Base-by-base conservation (phyloP, 1,140 invertebrate species). In the Drosophila setifemur region DNA sequence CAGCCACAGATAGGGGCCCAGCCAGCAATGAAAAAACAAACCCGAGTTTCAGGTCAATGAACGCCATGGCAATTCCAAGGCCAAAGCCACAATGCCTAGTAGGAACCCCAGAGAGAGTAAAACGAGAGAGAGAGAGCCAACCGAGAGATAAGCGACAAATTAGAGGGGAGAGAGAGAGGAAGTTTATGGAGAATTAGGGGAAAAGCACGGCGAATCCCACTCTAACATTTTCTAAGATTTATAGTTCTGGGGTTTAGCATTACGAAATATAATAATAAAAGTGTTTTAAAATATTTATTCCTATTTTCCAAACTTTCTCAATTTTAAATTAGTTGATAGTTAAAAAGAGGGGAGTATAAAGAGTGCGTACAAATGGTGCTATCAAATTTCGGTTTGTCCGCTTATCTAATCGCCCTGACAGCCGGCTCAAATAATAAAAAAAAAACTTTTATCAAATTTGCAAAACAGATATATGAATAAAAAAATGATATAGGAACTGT, bases 1-100 rank as follows among this genome's bases (percentile, higher is more conserved):
- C 29, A 48, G 18, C 18, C 18, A 14, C 40, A 68, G 68, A 73
- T 73, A 85, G 71, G 60, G 53, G 44, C 57, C 39, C 47, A 70
- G 76, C 63, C 66, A 52, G 78, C 63, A 61, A 48, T 43, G 73
- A 75, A 72, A 77, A 72, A 77, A 76, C 64, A 45, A 50, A 68
- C 73, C 53, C 54, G 49, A 64, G 47, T 63, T 55, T 42, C 76
- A 63, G 82, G 82, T 86, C 82, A 86, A 87, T 86, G 82, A 86
- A 86, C 82, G 82, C 54, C 73, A 28, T 64, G 69, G 60, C 82
- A 39, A 74, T 82, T 87, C 82, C 82, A 86, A 86, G 82, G 82
- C 82, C 82, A 86, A 77, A 87, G 82, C 81, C 81, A 87, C 37
- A 60, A 35, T 70, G 82, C 55, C 74, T 67, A 86, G n/a, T n/a